phyloP scores from a whole-genome alignment of 2,797 vertebrate species.

The Phyllotis vaccarum region DNA sequence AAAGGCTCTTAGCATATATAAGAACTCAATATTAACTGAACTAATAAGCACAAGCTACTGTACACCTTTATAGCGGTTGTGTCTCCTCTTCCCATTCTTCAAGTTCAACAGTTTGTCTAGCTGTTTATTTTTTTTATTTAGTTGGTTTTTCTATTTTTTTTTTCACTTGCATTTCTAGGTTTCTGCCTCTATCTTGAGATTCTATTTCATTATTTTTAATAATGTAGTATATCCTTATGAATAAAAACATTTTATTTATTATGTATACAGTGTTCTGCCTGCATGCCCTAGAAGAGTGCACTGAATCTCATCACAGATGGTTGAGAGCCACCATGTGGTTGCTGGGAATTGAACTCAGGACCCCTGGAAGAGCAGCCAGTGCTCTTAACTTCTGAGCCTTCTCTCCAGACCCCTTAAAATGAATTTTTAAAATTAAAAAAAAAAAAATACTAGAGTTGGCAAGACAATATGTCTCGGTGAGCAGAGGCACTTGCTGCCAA shows the following conservation, averaged over 20 bases:
- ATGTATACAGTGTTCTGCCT: no score
- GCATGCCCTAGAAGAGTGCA: no score
- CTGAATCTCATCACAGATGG: no score
- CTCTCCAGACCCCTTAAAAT: neutral
- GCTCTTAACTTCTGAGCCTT: no score
- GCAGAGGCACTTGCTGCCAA: neutral
- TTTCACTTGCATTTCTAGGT: neutral
- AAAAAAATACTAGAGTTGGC: neutral
- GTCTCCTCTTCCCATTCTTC: neutral
- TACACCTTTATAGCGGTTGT: neutral
- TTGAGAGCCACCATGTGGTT: no score
- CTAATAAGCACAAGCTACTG: neutral
- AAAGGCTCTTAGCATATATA: neutral
- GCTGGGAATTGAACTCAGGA: no score
- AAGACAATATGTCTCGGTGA: neutral
- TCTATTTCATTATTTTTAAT: constrained; percentile 31
- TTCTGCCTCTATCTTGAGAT: constrained; percentile 13
- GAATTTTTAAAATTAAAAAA: neutral
- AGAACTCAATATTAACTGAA: neutral
- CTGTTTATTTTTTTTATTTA: neutral
- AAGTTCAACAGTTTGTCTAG: neutral
- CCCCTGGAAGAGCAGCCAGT: no score
- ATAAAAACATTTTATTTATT: no score
- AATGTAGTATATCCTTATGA: neutral
- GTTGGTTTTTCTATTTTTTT: neutral